These are phyloP conservation scores for Pachycephala philippinensis DNA, from an alignment of 2,113 vertebrate genomes.

Conservation along the genomic window DNA sequence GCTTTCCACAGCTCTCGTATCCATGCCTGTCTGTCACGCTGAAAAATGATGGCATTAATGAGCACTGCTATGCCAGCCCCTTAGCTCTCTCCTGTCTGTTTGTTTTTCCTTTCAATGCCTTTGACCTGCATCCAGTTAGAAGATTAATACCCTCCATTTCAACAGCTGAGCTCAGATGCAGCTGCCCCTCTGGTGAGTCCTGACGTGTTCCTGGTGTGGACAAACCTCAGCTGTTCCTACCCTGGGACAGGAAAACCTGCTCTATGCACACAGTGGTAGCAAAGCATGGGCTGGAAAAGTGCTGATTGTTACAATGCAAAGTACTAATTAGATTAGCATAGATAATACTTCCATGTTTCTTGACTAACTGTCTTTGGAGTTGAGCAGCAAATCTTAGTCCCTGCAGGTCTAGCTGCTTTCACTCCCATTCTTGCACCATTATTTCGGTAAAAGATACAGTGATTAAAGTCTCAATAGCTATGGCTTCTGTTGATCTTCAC, in stretches of 20 bases:
- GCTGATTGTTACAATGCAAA: background rate
- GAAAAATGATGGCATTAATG: background rate
- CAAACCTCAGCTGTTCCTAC: constrained; percentile 4
- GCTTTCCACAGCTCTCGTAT: background rate
- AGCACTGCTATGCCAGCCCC: background rate
- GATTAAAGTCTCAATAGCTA: background rate
- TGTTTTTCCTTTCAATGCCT: constrained; percentile 13
- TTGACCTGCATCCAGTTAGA: background rate
- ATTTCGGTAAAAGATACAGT: background rate
- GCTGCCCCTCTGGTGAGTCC: background rate
- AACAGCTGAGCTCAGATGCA: background rate
- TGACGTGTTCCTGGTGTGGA: background rate
- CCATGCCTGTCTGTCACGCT: background rate
- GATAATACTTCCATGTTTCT: background rate
- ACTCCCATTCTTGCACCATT: background rate
- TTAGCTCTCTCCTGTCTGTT: background rate
- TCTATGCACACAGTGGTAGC: background rate
- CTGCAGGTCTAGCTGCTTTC: background rate
- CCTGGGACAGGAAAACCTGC: background rate
- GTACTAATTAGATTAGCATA: background rate
- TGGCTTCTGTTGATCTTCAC: background rate
- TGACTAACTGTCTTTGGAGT: background rate
- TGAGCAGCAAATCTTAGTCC: background rate
- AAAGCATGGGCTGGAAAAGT: background rate
- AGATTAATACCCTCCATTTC: background rate